These are phyloP conservation scores for Neomonachus schauinslandi DNA, from an alignment of 2,113 vertebrate genomes.

Conservation along the genomic window DNA sequence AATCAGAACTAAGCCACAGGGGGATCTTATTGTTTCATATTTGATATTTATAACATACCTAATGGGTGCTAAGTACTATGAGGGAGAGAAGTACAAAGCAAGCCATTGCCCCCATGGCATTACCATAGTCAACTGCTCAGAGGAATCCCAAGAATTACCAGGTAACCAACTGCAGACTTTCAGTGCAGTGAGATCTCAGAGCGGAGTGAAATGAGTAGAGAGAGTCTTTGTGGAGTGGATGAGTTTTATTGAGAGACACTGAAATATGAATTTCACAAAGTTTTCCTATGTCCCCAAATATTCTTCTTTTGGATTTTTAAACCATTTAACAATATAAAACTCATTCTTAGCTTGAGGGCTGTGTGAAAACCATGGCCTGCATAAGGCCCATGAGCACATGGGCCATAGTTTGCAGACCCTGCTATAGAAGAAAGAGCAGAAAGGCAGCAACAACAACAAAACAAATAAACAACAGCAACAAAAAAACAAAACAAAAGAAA, in stretches of 20 bases:
- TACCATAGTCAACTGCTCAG: neutral
- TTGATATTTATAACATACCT: neutral
- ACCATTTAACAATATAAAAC: neutral
- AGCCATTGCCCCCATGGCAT: neutral
- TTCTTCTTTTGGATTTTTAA: neutral
- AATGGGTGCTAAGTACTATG: neutral
- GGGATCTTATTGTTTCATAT: neutral
- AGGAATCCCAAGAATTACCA: neutral
- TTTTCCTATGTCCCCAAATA: conserved; percentile 2
- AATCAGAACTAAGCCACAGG: neutral
- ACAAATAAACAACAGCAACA: neutral
- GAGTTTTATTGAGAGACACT: neutral
- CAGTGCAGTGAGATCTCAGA: neutral
- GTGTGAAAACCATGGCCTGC: neutral
- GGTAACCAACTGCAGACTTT: neutral
- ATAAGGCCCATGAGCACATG: too few species aligned
- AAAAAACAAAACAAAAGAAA: neutral
- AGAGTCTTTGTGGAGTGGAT: neutral
- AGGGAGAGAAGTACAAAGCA: neutral
- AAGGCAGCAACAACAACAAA: neutral
- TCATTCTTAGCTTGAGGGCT: neutral
- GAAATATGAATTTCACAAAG: neutral
- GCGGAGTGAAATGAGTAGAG: neutral
- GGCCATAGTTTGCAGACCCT: neutral
- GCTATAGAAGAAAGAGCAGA: neutral